A percentile compares a stretch with the other conserved stretches of the same genome.
These are phyloP conservation scores for Drosophila novamexicana DNA, from an alignment of 1,140 invertebrate genomes.

Conservation along the genomic window DNA sequence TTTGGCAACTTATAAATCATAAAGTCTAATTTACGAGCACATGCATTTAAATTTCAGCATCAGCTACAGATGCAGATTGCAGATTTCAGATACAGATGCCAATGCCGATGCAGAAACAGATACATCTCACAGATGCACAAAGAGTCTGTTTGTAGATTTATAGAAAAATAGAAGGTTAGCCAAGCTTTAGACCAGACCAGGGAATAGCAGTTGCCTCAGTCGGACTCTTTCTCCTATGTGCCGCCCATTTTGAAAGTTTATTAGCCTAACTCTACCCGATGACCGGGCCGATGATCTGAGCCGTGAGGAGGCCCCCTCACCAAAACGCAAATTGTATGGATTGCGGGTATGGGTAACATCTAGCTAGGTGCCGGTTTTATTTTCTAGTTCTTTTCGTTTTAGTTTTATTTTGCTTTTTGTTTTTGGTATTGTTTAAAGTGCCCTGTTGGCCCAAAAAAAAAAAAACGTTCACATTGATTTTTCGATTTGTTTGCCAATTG, in stretches of 20 bases:
- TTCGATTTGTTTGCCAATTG: constrained; percentile 33
- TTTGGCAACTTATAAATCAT: constrained; percentile 21
- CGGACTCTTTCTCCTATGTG: not conserved
- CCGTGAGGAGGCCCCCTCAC: not conserved
- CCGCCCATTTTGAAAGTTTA: constrained; percentile 40
- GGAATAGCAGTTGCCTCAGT: not conserved
- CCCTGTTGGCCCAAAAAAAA: not conserved
- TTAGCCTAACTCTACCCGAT: constrained; percentile 1
- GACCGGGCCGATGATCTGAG: not conserved
- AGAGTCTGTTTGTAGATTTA: constrained; percentile 11
- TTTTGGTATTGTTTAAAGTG: constrained; percentile 33
- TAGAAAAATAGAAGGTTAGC: constrained; percentile 21
- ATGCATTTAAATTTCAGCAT: constrained; percentile 22
- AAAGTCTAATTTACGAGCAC: constrained; percentile 9
- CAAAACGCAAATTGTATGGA: constrained; percentile 7
- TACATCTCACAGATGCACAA: not conserved
- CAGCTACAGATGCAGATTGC: constrained; percentile 10
- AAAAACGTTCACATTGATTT: constrained; percentile 9
- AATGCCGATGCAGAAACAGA: not conserved
- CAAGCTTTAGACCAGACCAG: not conserved
- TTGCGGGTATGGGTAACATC: not conserved
- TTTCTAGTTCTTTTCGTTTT: not conserved
- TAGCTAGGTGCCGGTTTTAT: not conserved
- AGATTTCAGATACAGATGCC: too few species aligned
- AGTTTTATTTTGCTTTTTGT: not conserved